These are phyloP conservation scores for Epizoanthus fatuus DNA, from an alignment of 92 coral and sea anemone genomes.

Conservation along the genomic window DNA sequence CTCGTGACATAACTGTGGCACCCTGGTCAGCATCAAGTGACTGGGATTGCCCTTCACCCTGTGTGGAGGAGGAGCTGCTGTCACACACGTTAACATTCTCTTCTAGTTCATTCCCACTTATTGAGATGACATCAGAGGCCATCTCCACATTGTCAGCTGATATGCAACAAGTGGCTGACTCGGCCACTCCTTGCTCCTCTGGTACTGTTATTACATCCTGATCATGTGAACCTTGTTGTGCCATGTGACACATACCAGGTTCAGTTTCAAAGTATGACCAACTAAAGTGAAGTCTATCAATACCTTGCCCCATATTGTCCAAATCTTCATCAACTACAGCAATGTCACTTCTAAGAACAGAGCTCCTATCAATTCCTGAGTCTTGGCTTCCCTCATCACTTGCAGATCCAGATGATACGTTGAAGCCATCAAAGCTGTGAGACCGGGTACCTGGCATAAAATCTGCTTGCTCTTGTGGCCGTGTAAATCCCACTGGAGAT, in stretches of 20 bases:
- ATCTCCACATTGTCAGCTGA: slow-evolving; percentile 6
- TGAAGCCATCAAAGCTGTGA: slow-evolving; percentile 64
- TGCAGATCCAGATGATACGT: slow-evolving; percentile 54
- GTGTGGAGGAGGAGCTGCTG: not conserved
- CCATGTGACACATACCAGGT: not conserved
- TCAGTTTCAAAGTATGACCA: slow-evolving; percentile 79
- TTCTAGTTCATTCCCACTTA: slow-evolving; percentile 9
- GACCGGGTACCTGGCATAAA: slow-evolving; percentile 35
- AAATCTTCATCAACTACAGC: slow-evolving; percentile 42
- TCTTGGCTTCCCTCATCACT: slow-evolving; percentile 75
- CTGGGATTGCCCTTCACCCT: not conserved
- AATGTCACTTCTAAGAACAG: slow-evolving; percentile 54
- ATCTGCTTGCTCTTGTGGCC: slow-evolving; percentile 8
- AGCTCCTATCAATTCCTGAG: slow-evolving; percentile 85
- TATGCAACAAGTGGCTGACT: not conserved
- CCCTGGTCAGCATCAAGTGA: not conserved
- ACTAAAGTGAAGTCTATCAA: slow-evolving; percentile 66
- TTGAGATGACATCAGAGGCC: slow-evolving; percentile 12
- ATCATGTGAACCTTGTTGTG: not conserved
- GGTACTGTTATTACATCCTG: not conserved
- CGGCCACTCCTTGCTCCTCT: slow-evolving; percentile 43
- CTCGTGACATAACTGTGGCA: not conserved
- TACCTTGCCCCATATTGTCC: slow-evolving; percentile 15
- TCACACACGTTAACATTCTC: slow-evolving; percentile 21
- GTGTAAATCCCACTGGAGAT: slow-evolving; percentile 61